Conservation (phyloP, 2,888 invertebrate genomes). For the Pecten maximus region DNA sequence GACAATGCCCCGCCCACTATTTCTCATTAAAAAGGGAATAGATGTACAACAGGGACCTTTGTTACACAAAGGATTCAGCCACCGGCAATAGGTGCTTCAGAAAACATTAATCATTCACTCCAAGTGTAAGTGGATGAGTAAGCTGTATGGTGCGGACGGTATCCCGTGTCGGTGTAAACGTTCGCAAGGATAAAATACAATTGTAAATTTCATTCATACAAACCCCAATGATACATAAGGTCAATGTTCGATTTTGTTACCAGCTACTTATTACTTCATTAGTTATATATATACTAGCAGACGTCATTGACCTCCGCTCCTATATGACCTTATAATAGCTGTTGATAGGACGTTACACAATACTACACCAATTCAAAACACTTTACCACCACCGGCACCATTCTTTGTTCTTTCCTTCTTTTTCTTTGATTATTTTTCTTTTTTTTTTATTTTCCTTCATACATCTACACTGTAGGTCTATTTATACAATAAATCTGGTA, state of each 20-base stretch:
- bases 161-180: neutral
- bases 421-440: neutral
- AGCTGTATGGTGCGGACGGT: neutral
- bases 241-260: neutral
- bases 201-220: neutral
- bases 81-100: neutral
- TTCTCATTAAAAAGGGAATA: neutral
- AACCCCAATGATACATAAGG: neutral
- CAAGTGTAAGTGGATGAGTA: neutral
- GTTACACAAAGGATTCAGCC: conserved; percentile 9
- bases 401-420: neutral
- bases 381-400: too few species aligned
- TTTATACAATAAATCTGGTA: neutral
- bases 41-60: neutral
- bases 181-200: neutral
- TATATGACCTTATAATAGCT: too few species aligned
- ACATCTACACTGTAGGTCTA: neutral
- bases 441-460: neutral
- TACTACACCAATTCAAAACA: too few species aligned
- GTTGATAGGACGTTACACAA: too few species aligned
- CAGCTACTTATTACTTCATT: neutral
- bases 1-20: neutral
- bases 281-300: neutral
- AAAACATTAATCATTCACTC: conserved; percentile 8
- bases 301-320: too few species aligned